Percentiles rank a stretch among this genome's conserved stretches.
These are phyloP conservation scores for Diprion similis DNA, from an alignment of 1,140 invertebrate genomes.

Conservation along the genomic window DNA sequence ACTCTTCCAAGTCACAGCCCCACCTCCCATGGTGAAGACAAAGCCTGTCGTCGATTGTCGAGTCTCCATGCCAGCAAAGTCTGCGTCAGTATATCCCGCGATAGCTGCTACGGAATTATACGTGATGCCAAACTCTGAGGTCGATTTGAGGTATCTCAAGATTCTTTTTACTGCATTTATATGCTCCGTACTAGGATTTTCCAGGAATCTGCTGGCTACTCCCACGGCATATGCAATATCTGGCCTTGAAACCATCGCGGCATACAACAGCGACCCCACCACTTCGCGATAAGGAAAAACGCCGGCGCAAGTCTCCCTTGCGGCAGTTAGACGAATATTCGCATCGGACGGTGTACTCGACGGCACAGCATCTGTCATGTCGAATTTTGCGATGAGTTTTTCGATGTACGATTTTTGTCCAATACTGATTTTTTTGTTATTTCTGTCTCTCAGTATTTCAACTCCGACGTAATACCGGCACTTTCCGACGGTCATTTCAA, in stretches of 20 bases:
- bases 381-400: neutral
- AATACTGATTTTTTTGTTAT: neutral
- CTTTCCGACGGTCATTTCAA: neutral
- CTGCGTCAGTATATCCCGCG: conserved; percentile 20
- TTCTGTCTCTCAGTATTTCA: neutral
- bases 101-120: conserved; percentile 16
- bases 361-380: neutral
- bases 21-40: conserved; percentile 22
- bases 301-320: neutral
- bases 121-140: conserved; percentile 30
- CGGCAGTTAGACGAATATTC: too few species aligned
- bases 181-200: neutral
- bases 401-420: neutral
- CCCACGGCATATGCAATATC: conserved; percentile 56
- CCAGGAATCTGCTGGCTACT: neutral
- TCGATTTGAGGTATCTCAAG: conserved; percentile 20
- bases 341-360: too few species aligned
- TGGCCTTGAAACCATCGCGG: conserved; percentile 51
- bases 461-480: neutral
- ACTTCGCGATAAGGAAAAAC: conserved; percentile 41
- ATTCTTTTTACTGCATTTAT: too few species aligned
- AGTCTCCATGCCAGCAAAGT: conserved; percentile 21
- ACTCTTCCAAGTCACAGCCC: conserved; percentile 18
- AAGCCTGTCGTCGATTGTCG: conserved; percentile 24
- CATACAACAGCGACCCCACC: conserved; percentile 53